phyloP scores from a whole-genome alignment of 2,113 vertebrate genomes.

The Rissa tridactyla region DNA sequence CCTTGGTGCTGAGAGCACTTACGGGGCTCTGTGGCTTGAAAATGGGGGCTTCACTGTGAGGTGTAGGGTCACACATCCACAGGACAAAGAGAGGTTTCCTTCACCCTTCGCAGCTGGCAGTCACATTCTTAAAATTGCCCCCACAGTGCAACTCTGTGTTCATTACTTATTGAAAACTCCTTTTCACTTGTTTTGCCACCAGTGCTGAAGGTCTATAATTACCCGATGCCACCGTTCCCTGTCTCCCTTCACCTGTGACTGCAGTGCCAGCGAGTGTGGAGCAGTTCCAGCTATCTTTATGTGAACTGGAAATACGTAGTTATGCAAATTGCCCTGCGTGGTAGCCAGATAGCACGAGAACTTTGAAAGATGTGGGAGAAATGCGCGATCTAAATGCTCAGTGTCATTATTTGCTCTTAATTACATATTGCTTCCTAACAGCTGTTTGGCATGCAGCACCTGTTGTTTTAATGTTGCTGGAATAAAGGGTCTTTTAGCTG shows the following conservation, averaged over 20 bases:
- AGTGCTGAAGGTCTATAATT: neutral
- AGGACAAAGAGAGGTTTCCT: neutral
- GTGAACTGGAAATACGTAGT: neutral
- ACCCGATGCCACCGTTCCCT: neutral
- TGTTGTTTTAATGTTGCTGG: neutral
- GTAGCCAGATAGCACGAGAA: neutral
- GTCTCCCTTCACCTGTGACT: neutral
- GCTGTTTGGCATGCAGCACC: neutral
- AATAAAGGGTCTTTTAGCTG: neutral
- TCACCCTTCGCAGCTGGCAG: neutral
- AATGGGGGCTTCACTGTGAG: neutral
- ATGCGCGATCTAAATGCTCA: neutral
- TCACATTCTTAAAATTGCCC: neutral
- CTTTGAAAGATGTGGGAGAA: neutral
- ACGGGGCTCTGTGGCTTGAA: neutral
- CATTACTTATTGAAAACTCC: neutral
- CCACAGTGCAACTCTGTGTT: neutral
- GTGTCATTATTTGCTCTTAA: constrained; percentile 2
- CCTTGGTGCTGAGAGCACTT: neutral
- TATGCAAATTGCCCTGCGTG: neutral
- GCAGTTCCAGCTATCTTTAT: neutral
- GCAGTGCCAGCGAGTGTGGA: neutral
- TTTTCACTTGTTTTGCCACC: neutral
- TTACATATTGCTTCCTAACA: neutral
- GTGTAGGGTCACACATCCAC: neutral